A percentile compares a stretch with the other conserved stretches of the same genome.
Conservation (phyloP, 2,113 vertebrate genomes). For the Nannospalax galili region DNA sequence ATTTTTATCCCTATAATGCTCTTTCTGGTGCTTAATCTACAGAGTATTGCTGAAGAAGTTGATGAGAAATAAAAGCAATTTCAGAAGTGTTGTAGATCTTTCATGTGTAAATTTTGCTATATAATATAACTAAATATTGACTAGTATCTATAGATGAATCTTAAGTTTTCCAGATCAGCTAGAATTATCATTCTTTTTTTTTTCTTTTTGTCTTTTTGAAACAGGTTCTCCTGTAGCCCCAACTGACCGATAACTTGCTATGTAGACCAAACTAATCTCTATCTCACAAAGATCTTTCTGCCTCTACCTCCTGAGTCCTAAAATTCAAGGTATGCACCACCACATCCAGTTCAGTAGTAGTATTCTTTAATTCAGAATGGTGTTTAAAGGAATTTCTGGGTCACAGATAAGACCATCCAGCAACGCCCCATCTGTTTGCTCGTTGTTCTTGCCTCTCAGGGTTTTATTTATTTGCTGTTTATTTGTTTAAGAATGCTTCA, state of each 20-base stretch:
- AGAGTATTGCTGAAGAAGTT: background rate
- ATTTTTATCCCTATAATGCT: background rate
- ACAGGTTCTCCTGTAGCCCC: no score
- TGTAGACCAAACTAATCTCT: no score
- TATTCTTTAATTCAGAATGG: background rate
- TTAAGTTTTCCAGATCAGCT: background rate
- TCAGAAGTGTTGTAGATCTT: background rate
- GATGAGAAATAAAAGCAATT: constrained; percentile 16
- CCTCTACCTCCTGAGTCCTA: no score
- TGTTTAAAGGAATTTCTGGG: background rate
- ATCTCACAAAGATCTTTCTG: no score
- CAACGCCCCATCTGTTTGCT: background rate
- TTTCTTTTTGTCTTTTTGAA: no score
- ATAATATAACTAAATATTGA: background rate
- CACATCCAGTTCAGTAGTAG: background rate
- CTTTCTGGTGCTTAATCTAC: background rate
- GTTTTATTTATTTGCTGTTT: background rate
- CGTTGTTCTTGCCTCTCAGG: background rate
- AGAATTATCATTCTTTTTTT: background rate
- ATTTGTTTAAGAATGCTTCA: background rate
- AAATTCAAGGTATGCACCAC: no score
- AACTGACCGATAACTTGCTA: no score
- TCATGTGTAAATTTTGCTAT: background rate
- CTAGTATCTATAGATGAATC: background rate
- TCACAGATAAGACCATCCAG: background rate